Evolutionary conservation across 2,797 vertebrate genomes (phyloP).

Genomic region (Melopsittacus undulatus): DNA sequence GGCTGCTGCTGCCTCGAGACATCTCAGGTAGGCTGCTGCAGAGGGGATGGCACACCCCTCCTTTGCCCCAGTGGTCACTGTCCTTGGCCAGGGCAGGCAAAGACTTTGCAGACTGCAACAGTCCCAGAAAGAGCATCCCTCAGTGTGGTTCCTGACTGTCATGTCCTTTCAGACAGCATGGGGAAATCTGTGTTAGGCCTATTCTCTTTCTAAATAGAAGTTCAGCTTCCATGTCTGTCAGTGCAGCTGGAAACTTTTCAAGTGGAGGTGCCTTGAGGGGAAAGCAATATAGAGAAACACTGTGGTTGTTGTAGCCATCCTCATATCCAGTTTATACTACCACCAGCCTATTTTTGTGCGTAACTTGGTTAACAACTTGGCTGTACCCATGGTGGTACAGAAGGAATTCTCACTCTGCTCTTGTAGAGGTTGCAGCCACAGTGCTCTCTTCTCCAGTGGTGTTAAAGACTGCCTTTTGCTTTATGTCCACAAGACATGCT

Average conservation of each 20-base stretch:
- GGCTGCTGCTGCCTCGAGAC: rapidly evolving
- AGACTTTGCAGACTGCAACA: not conserved
- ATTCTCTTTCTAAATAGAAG: constrained; percentile 9
- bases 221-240: not conserved
- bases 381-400: rapidly evolving
- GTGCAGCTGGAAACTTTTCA: not conserved
- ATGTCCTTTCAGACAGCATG: not conserved
- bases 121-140: not conserved
- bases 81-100: not conserved
- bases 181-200: not conserved
- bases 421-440: not conserved
- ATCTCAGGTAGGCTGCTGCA: rapidly evolving
- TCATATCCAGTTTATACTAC: rapidly evolving
- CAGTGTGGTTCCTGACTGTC: not conserved
- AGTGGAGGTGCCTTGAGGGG: not conserved
- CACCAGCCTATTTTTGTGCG: not conserved
- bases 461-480: not conserved
- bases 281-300: not conserved
- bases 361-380: not conserved
- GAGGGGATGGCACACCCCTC: not conserved
- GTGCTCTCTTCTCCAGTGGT: not conserved
- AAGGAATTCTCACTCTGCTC: not conserved
- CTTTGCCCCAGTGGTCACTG: not conserved
- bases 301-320: not conserved
- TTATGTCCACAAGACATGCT: not conserved